A percentile compares a stretch with the other conserved stretches of the same genome.
phyloP scores from a whole-genome alignment of 53 echinoderm and acorn worm species.

The Arbacia lixula region DNA sequence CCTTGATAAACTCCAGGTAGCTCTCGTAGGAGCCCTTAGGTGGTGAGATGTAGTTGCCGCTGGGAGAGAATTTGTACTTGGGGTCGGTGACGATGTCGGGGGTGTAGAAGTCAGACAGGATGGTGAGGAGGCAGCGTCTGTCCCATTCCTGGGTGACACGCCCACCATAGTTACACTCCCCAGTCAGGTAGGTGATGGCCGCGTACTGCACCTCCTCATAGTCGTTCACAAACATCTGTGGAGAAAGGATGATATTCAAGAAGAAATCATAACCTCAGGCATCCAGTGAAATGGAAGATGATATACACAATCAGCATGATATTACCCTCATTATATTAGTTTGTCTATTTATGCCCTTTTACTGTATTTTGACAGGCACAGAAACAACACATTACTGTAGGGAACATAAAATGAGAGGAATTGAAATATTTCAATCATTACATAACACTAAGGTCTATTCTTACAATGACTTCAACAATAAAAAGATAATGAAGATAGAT shows the following conservation, averaged over 20 bases:
- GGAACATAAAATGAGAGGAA: too few species aligned
- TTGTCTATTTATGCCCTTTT: too few species aligned
- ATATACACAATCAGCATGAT: too few species aligned
- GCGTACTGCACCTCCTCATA: constrained; percentile 96
- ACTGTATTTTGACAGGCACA: too few species aligned
- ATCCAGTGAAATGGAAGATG: too few species aligned
- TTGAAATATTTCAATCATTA: too few species aligned
- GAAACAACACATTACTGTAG: too few species aligned
- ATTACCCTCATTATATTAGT: too few species aligned
- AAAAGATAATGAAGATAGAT: too few species aligned
- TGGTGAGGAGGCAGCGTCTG: constrained; percentile 89
- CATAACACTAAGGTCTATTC: too few species aligned
- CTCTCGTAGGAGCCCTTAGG: constrained; percentile 92
- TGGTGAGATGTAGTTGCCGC: constrained; percentile 85
- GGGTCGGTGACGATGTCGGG: constrained; percentile 79
- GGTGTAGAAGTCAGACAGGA: constrained; percentile 92
- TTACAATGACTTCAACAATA: too few species aligned
- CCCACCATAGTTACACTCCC: constrained; percentile 98
- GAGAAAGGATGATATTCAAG: background rate
- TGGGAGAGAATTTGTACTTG: constrained; percentile 97
- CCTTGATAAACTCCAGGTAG: constrained; percentile 97
- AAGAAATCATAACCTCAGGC: too few species aligned
- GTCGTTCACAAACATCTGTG: constrained; percentile 98
- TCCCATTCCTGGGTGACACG: constrained; percentile 95
- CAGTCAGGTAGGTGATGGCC: constrained; percentile 95